These are phyloP conservation scores for Podarcis cretensis DNA, from an alignment of 2,113 vertebrate species.

Conservation along the genomic window DNA sequence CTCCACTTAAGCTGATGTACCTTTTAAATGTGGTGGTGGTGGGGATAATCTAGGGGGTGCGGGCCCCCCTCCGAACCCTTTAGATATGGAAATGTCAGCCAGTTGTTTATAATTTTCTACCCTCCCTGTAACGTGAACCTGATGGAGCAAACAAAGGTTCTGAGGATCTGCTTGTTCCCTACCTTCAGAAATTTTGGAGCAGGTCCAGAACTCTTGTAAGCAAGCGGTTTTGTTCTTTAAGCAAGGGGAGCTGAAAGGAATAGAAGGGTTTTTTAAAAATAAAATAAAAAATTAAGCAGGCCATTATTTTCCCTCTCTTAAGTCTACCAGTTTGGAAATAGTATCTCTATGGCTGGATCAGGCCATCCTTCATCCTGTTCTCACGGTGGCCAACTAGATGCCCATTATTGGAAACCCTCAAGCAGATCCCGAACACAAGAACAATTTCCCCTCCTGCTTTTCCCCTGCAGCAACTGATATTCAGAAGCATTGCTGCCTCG, in stretches of 20 bases:
- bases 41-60: neutral
- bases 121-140: slow-evolving; percentile 75
- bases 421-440: no score
- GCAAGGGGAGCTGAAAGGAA: slow-evolving; percentile 22
- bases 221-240: slow-evolving; percentile 46
- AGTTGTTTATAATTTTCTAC: slow-evolving; percentile 83
- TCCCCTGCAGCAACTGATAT: no score
- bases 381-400: no score
- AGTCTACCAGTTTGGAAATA: slow-evolving; percentile 27
- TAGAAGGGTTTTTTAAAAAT: neutral
- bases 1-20: slow-evolving; percentile 63
- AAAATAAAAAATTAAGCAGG: no score
- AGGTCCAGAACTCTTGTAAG: slow-evolving; percentile 69
- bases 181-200: slow-evolving; percentile 72
- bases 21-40: slow-evolving; percentile 28
- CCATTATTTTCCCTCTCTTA: neutral
- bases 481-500: no score
- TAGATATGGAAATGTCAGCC: slow-evolving; percentile 77
- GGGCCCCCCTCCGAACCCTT: slow-evolving; percentile 60
- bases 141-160: slow-evolving; percentile 72
- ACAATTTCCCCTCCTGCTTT: no score
- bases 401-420: no score
- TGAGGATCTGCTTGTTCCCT: slow-evolving; percentile 56
- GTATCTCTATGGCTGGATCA: slow-evolving; percentile 43
- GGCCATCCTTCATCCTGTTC: no score